These are phyloP conservation scores for Micromussa lordhowensis DNA, from an alignment of 92 coral and sea anemone species.

Conservation along the genomic window DNA sequence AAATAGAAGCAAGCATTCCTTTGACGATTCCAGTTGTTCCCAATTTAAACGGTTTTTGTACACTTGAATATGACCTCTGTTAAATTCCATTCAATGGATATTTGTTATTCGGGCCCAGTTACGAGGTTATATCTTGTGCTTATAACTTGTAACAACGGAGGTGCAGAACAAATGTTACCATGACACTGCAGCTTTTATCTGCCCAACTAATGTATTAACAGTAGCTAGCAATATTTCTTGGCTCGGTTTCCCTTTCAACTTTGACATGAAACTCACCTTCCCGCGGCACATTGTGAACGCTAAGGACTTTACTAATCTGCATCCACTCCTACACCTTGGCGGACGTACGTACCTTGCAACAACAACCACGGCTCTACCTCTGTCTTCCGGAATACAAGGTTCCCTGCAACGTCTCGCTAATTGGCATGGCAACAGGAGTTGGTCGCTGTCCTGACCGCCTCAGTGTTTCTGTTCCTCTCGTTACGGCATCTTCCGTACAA, in stretches of 20 bases:
- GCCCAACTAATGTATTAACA: slow-evolving; percentile 46
- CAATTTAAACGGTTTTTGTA: slow-evolving; percentile 28
- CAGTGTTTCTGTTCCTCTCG: slow-evolving; percentile 25
- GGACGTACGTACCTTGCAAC: slow-evolving; percentile 47
- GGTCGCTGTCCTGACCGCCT: slow-evolving; percentile 42
- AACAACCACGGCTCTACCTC: neutral
- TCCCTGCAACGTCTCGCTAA: slow-evolving; percentile 58
- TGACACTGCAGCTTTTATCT: slow-evolving; percentile 19
- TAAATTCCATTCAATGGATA: slow-evolving; percentile 39
- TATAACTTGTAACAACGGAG: slow-evolving; percentile 32
- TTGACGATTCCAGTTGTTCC: slow-evolving; percentile 31
- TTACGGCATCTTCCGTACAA: neutral
- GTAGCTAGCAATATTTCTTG: slow-evolving; percentile 47
- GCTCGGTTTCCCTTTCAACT: slow-evolving; percentile 61
- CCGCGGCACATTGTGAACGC: slow-evolving; percentile 28
- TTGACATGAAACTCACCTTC: slow-evolving; percentile 37
- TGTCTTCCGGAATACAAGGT: slow-evolving; percentile 36
- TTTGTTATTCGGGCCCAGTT: slow-evolving; percentile 57
- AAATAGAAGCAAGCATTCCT: slow-evolving; percentile 26
- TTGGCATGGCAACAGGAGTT: slow-evolving; percentile 34
- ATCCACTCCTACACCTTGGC: slow-evolving; percentile 53
- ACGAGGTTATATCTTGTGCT: slow-evolving; percentile 28
- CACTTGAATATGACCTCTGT: slow-evolving; percentile 53
- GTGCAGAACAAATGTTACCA: slow-evolving; percentile 46
- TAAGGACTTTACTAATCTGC: slow-evolving; percentile 26